phyloP scores from a whole-genome alignment of 1,140 invertebrate species.

The Eupristina koningsbergeri region DNA sequence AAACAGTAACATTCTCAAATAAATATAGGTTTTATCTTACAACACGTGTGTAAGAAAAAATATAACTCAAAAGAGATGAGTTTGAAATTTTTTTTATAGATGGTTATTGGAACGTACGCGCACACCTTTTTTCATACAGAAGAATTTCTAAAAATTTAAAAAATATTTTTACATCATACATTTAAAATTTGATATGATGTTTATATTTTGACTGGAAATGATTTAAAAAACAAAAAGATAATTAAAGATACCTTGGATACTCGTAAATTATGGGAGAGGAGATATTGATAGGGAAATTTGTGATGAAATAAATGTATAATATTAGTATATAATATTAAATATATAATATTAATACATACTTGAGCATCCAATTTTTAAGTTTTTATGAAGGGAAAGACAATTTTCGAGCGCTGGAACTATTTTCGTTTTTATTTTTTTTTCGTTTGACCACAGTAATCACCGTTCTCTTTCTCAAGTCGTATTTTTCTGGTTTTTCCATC shows the following conservation, averaged over 20 bases:
- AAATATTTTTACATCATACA: no score
- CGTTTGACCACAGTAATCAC: constrained; percentile 44
- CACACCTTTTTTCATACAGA: background rate
- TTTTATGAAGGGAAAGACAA: no score
- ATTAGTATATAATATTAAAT: no score
- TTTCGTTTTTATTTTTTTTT: background rate
- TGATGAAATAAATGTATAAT: no score
- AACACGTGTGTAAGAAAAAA: background rate
- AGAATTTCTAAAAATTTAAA: background rate
- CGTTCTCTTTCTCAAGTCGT: constrained; percentile 13
- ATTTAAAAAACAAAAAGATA: no score
- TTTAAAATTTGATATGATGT: no score
- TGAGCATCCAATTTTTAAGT: no score
- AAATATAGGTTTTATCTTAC: background rate
- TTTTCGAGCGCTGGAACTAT: background rate
- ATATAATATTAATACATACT: no score
- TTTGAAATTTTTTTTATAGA: background rate
- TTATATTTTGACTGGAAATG: no score
- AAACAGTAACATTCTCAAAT: background rate
- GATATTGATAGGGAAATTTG: background rate
- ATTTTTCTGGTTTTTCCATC: background rate
- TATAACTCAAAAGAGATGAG: background rate
- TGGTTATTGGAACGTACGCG: no score
- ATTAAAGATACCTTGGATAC: no score
- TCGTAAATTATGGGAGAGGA: no score